Percentiles rank a stretch among this genome's conserved stretches.
Conservation (phyloP, 1,140 invertebrate species). For the Venustaconcha ellipsiformis region DNA sequence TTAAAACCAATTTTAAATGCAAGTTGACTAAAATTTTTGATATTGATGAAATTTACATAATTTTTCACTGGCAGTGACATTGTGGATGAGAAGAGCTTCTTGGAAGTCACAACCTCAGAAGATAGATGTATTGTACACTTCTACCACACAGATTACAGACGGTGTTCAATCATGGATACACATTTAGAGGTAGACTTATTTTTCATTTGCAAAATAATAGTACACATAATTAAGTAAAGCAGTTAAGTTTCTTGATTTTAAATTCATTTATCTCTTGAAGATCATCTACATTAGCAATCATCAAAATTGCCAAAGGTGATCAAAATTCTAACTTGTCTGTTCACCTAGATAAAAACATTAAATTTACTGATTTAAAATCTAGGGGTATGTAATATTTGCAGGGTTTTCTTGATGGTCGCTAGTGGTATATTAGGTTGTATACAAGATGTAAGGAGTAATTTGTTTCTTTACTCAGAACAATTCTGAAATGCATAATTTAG, state of each 20-base stretch:
- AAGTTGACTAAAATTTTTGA: constrained; percentile 1
- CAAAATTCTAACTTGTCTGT: too few relatives aligned
- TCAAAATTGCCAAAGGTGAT: not conserved
- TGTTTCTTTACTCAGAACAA: too few relatives aligned
- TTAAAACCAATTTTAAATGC: not conserved
- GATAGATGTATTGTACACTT: constrained; percentile 66
- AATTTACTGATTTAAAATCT: too few relatives aligned
- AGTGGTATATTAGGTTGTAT: too few relatives aligned
- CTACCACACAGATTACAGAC: constrained; percentile 65
- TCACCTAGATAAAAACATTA: not conserved
- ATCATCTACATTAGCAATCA: not conserved
- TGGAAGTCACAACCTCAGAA: constrained; percentile 63
- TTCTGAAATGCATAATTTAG: too few relatives aligned
- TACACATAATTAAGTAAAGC: not conserved
- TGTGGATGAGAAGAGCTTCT: constrained; percentile 60
- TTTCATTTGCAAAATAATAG: not conserved
- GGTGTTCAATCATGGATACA: constrained; percentile 65
- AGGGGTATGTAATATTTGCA: too few relatives aligned
- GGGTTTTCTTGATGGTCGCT: too few relatives aligned
- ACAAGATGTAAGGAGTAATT: too few relatives aligned
- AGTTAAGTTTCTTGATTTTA: not conserved
- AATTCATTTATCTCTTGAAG: not conserved
- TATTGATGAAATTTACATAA: constrained; percentile 35
- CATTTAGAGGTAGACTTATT: constrained; percentile 59
- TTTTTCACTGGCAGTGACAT: constrained; percentile 50